Conservation (phyloP, 2,888 invertebrate species). For the Perithous albicinctus region DNA sequence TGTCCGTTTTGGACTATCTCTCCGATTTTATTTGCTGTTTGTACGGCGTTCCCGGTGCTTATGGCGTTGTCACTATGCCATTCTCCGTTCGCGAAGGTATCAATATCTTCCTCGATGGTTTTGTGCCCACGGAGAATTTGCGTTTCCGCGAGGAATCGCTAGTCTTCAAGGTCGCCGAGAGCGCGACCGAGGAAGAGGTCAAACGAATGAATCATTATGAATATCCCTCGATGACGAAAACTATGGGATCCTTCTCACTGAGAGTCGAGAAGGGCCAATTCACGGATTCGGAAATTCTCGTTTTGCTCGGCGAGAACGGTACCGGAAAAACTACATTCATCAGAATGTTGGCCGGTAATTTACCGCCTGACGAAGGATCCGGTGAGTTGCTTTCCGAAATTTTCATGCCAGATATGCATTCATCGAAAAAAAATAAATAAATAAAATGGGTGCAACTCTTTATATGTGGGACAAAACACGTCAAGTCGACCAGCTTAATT, state of each 20-base stretch:
- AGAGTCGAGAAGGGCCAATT: constrained; percentile 96
- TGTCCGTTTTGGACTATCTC: constrained; percentile 99
- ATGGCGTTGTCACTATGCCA: constrained; percentile 99
- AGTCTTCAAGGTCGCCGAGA: constrained; percentile 99
- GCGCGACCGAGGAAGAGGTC: constrained; percentile 98
- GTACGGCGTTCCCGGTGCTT: constrained; percentile 99
- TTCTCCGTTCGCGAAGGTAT: constrained; percentile 99
- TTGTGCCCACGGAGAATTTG: constrained; percentile 99
- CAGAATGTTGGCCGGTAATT: constrained; percentile 98
- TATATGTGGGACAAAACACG: no score
- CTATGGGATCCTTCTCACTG: constrained; percentile 92
- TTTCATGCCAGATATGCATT: background rate
- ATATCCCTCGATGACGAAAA: constrained; percentile 96
- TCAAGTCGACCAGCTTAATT: no score
- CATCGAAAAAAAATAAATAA: no score
- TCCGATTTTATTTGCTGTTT: constrained; percentile 99
- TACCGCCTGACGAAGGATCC: constrained; percentile 94
- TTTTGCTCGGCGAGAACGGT: constrained; percentile 98
- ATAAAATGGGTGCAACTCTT: no score
- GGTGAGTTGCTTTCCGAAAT: constrained; percentile 83
- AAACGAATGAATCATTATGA: constrained; percentile 98
- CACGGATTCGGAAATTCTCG: constrained; percentile 99
- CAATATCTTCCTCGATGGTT: constrained; percentile 99
- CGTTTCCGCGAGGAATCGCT: constrained; percentile 98
- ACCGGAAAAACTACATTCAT: constrained; percentile 99